Conservation (phyloP, 2,113 vertebrate genomes). For the Tapirus terrestris region DNA sequence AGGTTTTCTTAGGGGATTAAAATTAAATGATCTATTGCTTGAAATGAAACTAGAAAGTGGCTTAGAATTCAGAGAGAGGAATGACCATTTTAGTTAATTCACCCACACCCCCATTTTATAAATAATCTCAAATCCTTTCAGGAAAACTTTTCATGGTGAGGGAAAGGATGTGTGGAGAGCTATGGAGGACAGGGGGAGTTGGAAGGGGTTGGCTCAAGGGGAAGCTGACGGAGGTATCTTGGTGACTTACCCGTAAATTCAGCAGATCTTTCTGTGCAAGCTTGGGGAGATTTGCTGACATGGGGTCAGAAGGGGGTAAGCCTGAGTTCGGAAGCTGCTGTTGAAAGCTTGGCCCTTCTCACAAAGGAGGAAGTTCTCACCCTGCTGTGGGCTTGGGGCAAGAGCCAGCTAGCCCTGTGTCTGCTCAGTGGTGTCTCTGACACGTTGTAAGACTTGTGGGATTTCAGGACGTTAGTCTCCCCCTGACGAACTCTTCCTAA, state of each 20-base stretch:
- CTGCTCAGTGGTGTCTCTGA: not conserved
- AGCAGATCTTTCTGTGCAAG: not conserved
- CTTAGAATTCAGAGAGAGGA: not conserved
- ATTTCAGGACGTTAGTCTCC: not conserved
- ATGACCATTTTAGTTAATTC: not conserved
- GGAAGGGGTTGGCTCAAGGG: not conserved
- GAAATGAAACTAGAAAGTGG: constrained; percentile 25
- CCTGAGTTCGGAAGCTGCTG: not conserved
- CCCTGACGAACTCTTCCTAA: not conserved
- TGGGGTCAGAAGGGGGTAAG: not conserved
- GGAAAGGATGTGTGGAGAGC: not conserved
- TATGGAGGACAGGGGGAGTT: not conserved
- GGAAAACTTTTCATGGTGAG: not conserved
- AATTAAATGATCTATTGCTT: not conserved
- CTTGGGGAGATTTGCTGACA: constrained; percentile 13
- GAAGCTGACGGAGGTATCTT: not conserved
- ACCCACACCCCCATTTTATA: not conserved
- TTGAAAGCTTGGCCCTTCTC: not conserved
- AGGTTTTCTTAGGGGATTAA: not conserved
- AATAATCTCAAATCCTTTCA: not conserved
- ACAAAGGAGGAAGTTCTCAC: not conserved
- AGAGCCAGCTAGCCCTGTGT: not conserved
- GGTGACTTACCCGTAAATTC: not conserved
- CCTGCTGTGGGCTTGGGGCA: not conserved
- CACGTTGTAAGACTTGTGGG: not conserved